Conservation (phyloP, 2,797 vertebrate genomes). For the Pipistrellus nathusii region DNA sequence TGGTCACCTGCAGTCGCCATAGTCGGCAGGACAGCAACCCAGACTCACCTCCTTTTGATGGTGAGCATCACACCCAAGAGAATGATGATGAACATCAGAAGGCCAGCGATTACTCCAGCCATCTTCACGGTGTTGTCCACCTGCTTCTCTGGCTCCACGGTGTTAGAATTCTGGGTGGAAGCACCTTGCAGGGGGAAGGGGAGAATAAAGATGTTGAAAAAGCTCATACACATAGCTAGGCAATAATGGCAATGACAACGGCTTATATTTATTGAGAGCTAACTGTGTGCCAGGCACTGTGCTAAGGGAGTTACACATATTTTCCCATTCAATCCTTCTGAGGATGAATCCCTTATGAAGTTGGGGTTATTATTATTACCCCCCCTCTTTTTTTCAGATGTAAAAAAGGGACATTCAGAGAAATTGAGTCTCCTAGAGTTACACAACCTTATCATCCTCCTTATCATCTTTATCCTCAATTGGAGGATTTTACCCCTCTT, state of each 20-base stretch:
- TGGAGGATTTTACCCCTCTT: not conserved
- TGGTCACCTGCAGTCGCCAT: not conserved
- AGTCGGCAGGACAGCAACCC: not conserved
- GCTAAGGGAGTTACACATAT: not conserved
- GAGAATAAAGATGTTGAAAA: conserved; percentile 75
- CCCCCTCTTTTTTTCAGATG: not conserved
- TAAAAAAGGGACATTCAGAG: not conserved
- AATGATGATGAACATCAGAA: conserved; percentile 98
- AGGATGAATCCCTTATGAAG: not conserved
- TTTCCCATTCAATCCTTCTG: not conserved
- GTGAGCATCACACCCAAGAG: conserved; percentile 96
- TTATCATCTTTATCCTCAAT: not conserved
- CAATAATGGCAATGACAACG: not conserved
- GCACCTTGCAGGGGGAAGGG: conserved; percentile 90
- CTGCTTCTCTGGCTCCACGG: conserved; percentile 98
- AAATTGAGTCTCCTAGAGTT: not conserved
- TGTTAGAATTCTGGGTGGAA: conserved; percentile 97
- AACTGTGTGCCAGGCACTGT: conserved; percentile 60
- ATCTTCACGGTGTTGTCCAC: conserved; percentile 97
- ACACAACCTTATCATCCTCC: too few species aligned
- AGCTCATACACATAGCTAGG: not conserved
- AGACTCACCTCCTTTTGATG: conserved; percentile 97
- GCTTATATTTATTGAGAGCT: not conserved
- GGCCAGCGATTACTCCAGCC: conserved; percentile 97
- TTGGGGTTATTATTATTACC: not conserved